These are phyloP conservation scores for Plagiodera versicolora DNA, from an alignment of 2,888 invertebrate genomes.

Conservation along the genomic window DNA sequence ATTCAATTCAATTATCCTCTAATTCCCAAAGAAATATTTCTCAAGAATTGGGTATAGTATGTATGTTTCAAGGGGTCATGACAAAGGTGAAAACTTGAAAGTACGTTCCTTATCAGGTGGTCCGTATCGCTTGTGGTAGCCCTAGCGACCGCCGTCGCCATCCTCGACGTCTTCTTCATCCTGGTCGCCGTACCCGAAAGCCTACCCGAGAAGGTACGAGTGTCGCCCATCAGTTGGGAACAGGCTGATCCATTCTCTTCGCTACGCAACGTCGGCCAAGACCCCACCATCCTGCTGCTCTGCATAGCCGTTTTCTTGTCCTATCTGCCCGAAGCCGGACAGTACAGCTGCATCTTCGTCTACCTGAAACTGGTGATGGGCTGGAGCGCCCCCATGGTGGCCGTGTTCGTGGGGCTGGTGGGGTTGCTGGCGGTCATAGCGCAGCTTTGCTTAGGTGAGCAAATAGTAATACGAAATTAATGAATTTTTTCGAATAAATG, in stretches of 20 bases:
- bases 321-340: constrained; percentile 97
- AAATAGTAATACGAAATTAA: too few species aligned
- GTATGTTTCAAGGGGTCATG: too few species aligned
- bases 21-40: too few species aligned
- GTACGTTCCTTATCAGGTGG: too few species aligned
- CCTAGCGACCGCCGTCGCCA: constrained; percentile 91
- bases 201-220: constrained; percentile 82
- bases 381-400: constrained; percentile 92
- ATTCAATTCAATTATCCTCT: too few species aligned
- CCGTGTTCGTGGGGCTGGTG: constrained; percentile 95
- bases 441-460: constrained; percentile 77
- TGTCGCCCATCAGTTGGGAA: constrained; percentile 93
- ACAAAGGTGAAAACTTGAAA: too few species aligned
- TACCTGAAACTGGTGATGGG: constrained; percentile 96
- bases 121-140: constrained; percentile 83
- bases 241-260: constrained; percentile 97
- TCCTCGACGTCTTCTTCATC: constrained; percentile 97
- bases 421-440: constrained; percentile 95
- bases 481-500: too few species aligned
- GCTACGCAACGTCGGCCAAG: constrained; percentile 89
- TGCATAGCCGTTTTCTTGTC: constrained; percentile 97
- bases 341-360: constrained; percentile 99
- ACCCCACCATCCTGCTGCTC: constrained; percentile 93
- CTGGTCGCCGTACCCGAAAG: constrained; percentile 98
- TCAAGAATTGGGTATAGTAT: too few species aligned